phyloP scores from a whole-genome alignment of 1,140 invertebrate genomes.

The Platyura marginata region DNA sequence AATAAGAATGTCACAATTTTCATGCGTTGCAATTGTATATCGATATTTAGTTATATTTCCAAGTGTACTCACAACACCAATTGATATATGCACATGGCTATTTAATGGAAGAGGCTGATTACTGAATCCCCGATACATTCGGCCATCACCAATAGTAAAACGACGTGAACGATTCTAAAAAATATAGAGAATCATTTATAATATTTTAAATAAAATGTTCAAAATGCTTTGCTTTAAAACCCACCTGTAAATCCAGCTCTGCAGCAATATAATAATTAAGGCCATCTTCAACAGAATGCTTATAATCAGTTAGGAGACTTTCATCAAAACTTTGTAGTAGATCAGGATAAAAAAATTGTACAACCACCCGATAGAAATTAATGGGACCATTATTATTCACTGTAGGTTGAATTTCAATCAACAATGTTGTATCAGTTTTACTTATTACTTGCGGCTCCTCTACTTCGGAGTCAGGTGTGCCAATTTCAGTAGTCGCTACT shows the following conservation, averaged over 20 bases:
- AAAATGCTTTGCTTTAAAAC: conserved; percentile 5
- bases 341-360: conserved; percentile 37
- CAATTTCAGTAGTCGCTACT: conserved; percentile 44
- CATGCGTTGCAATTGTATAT: conserved; percentile 35
- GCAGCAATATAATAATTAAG: conserved; percentile 64
- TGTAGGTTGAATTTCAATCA: conserved; percentile 37
- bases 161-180: conserved; percentile 32
- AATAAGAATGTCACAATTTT: conserved; percentile 9
- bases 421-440: conserved; percentile 33
- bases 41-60: conserved; percentile 39
- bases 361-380: conserved; percentile 46
- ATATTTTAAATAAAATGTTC: background rate
- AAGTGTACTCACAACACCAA: conserved; percentile 50
- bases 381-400: conserved; percentile 57
- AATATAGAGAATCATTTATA: conserved; percentile 8
- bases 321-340: conserved; percentile 32
- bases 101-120: conserved; percentile 55
- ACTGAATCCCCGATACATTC: conserved; percentile 51
- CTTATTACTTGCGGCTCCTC: conserved; percentile 37
- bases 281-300: conserved; percentile 34
- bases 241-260: conserved; percentile 37
- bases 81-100: conserved; percentile 44
- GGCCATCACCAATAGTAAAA: conserved; percentile 62
- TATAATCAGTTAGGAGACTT: conserved; percentile 33
- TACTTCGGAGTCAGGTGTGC: conserved; percentile 44